A percentile compares a stretch with the other conserved stretches of the same genome.
Evolutionary conservation across 2,888 invertebrate genomes (phyloP).

Genomic region (Rhagophthalmus giganteus): DNA sequence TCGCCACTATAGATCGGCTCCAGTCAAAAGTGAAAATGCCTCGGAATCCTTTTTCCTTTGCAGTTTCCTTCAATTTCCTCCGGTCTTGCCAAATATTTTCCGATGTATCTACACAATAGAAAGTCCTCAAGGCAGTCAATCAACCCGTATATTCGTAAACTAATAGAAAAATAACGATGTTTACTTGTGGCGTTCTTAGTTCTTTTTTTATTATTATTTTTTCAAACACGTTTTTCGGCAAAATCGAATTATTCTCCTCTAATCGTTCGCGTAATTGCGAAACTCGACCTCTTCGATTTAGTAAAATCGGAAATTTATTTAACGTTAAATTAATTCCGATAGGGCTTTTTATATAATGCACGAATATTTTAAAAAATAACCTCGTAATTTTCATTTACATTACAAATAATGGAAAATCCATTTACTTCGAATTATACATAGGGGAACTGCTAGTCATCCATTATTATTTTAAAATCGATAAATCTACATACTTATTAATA

Average conservation of each 20-base stretch:
- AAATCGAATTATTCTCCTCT: no score
- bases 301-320: no score
- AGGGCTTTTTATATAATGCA: no score
- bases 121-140: slow-evolving; percentile 20
- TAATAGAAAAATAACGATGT: slow-evolving; percentile 21
- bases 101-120: slow-evolving; percentile 20
- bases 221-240: slow-evolving; percentile 1
- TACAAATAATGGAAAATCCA: no score
- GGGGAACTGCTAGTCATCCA: no score
- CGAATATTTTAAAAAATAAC: no score
- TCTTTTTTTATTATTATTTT: slow-evolving; percentile 8
- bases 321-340: slow-evolving; percentile 1
- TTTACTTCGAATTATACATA: no score
- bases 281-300: no score
- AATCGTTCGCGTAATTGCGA: no score
- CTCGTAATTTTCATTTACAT: no score
- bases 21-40: slow-evolving; percentile 33
- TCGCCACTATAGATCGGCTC: slow-evolving; percentile 29
- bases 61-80: slow-evolving; percentile 17
- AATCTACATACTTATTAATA: no score
- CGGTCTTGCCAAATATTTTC: slow-evolving; percentile 17
- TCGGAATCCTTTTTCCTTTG: slow-evolving; percentile 26
- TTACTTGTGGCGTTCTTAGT: slow-evolving; percentile 6
- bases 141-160: slow-evolving; percentile 12
- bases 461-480: no score